Evolutionary conservation across 2,113 vertebrate genomes (phyloP).

Genomic region (Clarias batrachus): DNA sequence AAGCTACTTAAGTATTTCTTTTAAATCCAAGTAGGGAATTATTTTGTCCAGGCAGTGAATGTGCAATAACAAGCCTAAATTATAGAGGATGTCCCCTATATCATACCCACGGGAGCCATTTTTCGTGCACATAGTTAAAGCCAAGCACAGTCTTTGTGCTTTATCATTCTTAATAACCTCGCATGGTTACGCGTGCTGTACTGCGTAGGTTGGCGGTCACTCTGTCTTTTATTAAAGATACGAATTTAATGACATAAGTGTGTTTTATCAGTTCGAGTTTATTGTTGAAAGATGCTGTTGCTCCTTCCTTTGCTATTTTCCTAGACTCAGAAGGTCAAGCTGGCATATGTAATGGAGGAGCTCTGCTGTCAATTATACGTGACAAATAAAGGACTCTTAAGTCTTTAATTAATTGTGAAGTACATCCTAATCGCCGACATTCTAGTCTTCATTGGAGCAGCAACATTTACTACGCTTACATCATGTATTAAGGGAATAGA

Average conservation of each 20-base stretch:
- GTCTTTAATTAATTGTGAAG: not conserved
- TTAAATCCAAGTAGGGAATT: no score
- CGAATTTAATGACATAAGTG: not conserved
- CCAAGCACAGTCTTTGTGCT: not conserved
- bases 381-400: not conserved
- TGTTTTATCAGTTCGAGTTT: not conserved
- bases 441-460: not conserved
- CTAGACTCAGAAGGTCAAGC: not conserved
- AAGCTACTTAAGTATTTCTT: no score
- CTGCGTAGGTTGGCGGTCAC: not conserved
- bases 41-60: no score
- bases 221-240: not conserved
- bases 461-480: not conserved
- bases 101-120: not conserved
- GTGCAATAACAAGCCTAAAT: not conserved
- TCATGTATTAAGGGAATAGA: not conserved
- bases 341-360: not conserved
- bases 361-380: not conserved
- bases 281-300: not conserved
- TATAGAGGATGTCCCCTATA: not conserved
- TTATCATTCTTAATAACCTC: not conserved
- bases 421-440: not conserved
- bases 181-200: not conserved
- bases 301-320: not conserved
- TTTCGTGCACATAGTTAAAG: not conserved